Base-by-base conservation (phyloP, 2,797 vertebrate species). In the Cuculus canorus region DNA sequence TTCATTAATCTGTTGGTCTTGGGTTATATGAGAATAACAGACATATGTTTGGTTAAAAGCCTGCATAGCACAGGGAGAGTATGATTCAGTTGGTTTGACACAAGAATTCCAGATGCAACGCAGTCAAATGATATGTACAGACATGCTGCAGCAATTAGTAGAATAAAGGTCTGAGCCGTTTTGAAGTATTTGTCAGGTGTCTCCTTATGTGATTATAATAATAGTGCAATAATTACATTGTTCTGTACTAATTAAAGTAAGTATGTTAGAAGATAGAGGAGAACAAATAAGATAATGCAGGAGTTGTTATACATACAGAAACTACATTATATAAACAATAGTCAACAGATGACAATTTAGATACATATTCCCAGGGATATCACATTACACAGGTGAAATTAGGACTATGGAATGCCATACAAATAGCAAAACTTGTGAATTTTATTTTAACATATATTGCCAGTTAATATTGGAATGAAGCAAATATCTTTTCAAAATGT, bases 111-210 rank as follows among this genome's bases (percentile, higher is more conserved):
- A 87, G 32, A 43, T 65, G 53, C 53, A 47, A 9, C 43, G 28
- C 18, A 35, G 71, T 33, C 52, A 70, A 70, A 9, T 25, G 33
- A 56, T 53, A 66, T 6, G 50, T 23, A 64, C 35, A 79, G 33
- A 77, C 5, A 21, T 56, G 53, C 25, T 63, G 72, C 37, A 85
- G 57, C 82, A 88, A 69, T 82, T 77, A 73, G 27, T 7, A 56
- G 19, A 86, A 80, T 84, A 76, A 92, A 95, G 53, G 61, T 82
- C 82, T 78, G 39, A 93, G 78, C 15, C 37, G 72, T 80, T 94
- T 43, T 85, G 35, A 82, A 71, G 47, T 78, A 63, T 88, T 89
- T 73, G 75, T 87, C 32, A 81, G 57, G 5, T 79, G 65, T 70
- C 27, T 93, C 47, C 61, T 81, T 84, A 27, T 32, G 22, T 66